phyloP scores from a whole-genome alignment of 2,113 vertebrate species.

The Argyrosomus japonicus region DNA sequence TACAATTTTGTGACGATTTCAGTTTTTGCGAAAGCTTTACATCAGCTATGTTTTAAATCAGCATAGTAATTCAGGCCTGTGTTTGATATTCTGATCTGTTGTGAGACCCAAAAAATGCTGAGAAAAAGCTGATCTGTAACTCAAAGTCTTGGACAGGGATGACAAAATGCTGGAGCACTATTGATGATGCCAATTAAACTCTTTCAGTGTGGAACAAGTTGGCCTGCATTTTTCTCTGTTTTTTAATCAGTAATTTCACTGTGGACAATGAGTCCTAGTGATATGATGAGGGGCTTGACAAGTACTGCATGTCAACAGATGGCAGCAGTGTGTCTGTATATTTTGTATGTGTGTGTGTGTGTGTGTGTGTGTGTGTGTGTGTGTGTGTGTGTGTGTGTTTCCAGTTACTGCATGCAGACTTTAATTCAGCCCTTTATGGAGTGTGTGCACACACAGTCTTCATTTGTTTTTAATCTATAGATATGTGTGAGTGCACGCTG shows the following conservation, averaged over 20 bases:
- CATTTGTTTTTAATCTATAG: background rate
- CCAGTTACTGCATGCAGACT: background rate
- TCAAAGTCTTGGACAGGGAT: background rate
- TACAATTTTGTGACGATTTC: background rate
- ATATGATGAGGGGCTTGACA: slow-evolving; percentile 28
- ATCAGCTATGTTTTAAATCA: background rate
- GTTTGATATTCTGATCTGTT: background rate
- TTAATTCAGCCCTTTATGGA: background rate
- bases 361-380: background rate
- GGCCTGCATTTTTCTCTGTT: slow-evolving; percentile 34
- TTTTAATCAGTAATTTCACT: slow-evolving; percentile 43
- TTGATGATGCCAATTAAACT: slow-evolving; percentile 32
- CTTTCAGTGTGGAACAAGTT: slow-evolving; percentile 26
- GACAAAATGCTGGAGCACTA: background rate
- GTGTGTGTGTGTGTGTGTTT: background rate
- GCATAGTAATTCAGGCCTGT: background rate
- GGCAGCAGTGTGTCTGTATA: slow-evolving; percentile 32
- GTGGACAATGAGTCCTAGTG: slow-evolving; percentile 11
- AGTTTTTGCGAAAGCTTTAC: background rate
- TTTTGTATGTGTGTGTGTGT: background rate
- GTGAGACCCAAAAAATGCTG: background rate
- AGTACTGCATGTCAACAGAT: slow-evolving; percentile 54
- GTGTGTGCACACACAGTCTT: background rate
- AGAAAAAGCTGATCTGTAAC: slow-evolving; percentile 13
- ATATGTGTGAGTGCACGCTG: background rate